Conservation (phyloP, 2,113 vertebrate genomes). For the Boulengeromyrus knoepffleri region DNA sequence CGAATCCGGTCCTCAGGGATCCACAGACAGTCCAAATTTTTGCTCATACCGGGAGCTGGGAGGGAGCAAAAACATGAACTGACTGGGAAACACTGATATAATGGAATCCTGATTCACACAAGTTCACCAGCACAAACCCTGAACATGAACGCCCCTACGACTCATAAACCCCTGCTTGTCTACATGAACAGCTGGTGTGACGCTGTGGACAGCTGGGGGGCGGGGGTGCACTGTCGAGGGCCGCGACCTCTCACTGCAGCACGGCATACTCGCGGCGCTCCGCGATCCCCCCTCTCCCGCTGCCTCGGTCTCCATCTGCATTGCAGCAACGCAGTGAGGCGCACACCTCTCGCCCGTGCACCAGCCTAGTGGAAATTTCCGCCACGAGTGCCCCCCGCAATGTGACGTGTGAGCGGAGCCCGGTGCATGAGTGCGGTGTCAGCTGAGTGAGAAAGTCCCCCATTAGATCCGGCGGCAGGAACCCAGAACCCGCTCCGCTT, state of each 20-base stretch:
- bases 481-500: neutral
- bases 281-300: constrained; percentile 14
- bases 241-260: neutral
- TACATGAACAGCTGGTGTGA: neutral
- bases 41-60: neutral
- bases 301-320: constrained; percentile 51
- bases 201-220: neutral
- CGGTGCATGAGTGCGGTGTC: neutral
- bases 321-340: constrained; percentile 51
- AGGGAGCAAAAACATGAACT: neutral
- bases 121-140: neutral
- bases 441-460: neutral
- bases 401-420: neutral
- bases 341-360: constrained; percentile 30
- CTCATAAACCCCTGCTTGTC: neutral
- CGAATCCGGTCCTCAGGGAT: neutral
- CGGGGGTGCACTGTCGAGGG: neutral
- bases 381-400: neutral
- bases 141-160: neutral
- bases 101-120: neutral
- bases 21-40: neutral
- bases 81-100: neutral
- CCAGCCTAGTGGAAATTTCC: constrained; percentile 14
- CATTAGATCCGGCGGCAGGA: neutral
- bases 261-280: neutral